Conservation (phyloP, 2,113 vertebrate species). For the western clawed frog (Xenopus tropicalis) region UCB_Xtro_10.0 CM004451.2:39219501-39220000, state of each 20-base stretch:
- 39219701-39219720: conserved; percentile 22
- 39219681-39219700: conserved; percentile 15
- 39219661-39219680: conserved; percentile 31
- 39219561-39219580: too few species aligned
- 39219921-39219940: too few species aligned
- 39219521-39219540: too few species aligned
- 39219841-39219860: neutral
- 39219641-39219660: conserved; percentile 16
- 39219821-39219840: neutral
- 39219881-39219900: too few species aligned
- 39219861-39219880: too few species aligned
- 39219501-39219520: too few species aligned
- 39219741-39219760: conserved; percentile 5
- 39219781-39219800: neutral
- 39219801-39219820: conserved; percentile 1
- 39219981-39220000: too few species aligned
- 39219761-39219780: neutral
- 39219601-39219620: conserved; percentile 27
- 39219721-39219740: conserved; percentile 32
- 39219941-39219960: too few species aligned
- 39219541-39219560: too few species aligned
- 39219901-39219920: too few species aligned
- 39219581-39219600: neutral
- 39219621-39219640: conserved; percentile 12
- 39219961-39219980: too few species aligned